A percentile compares a stretch with the other conserved stretches of the same genome.
These are phyloP conservation scores for Ischnus inquisitorius DNA, from an alignment of 2,888 invertebrate species.

Conservation along the genomic window DNA sequence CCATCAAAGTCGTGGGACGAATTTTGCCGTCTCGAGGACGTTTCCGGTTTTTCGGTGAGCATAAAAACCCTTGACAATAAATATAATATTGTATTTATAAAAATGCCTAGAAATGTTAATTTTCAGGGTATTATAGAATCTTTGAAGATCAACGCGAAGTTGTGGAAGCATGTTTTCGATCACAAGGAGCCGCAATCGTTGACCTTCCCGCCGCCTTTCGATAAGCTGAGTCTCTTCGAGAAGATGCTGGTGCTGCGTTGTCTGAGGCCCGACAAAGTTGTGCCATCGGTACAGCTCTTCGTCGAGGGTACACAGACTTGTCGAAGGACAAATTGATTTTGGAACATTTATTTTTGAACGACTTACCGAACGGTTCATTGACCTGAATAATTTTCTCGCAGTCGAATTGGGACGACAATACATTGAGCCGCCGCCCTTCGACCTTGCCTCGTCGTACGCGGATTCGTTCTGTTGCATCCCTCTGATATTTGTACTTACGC, in stretches of 20 bases:
- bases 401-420: constrained; percentile 92
- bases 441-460: constrained; percentile 92
- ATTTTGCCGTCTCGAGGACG: constrained; percentile 89
- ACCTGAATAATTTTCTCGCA: constrained; percentile 76
- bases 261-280: constrained; percentile 95
- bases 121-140: constrained; percentile 89
- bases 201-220: constrained; percentile 91
- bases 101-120: background rate
- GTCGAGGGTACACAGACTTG: constrained; percentile 88
- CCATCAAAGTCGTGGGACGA: constrained; percentile 92
- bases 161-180: constrained; percentile 93
- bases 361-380: background rate
- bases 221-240: constrained; percentile 90
- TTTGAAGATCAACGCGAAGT: constrained; percentile 86
- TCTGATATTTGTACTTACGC: constrained; percentile 95
- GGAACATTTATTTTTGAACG: background rate
- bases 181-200: constrained; percentile 91
- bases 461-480: constrained; percentile 96
- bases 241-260: constrained; percentile 93
- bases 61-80: background rate
- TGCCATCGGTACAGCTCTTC: constrained; percentile 91
- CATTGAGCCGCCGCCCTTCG: constrained; percentile 96
- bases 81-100: background rate
- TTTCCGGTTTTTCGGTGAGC: constrained; percentile 85
- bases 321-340: too few relatives aligned